Evolutionary conservation across 2,888 invertebrate species (phyloP).

Genomic region (Brachycybe producta): DNA sequence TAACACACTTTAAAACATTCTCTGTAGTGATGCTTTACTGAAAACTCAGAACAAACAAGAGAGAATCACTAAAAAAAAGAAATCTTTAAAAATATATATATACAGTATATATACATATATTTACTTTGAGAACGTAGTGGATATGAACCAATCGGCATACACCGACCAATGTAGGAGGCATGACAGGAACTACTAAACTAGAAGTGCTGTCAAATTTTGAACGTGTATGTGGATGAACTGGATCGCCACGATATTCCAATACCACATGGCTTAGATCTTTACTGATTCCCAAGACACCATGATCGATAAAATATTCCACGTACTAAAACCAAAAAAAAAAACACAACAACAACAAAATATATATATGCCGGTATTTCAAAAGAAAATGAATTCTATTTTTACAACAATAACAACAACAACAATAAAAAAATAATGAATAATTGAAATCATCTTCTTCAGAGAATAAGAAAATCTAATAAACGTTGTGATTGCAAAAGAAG

Average conservation of each 20-base stretch:
- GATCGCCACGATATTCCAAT: conserved; percentile 54
- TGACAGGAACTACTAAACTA: conserved; percentile 53
- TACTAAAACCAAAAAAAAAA: conserved; percentile 39
- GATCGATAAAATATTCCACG: conserved; percentile 61
- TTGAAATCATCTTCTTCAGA: too few relatives aligned
- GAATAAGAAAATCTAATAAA: too few relatives aligned
- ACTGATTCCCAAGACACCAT: conserved; percentile 55
- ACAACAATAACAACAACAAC: background rate
- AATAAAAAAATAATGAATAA: background rate
- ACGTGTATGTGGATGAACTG: conserved; percentile 46
- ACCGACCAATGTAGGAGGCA: conserved; percentile 59
- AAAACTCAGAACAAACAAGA: too few relatives aligned
- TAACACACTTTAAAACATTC: too few relatives aligned
- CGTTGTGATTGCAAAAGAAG: too few relatives aligned
- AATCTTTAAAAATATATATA: too few relatives aligned
- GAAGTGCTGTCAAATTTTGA: conserved; percentile 54
- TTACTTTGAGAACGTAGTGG: conserved; percentile 57
- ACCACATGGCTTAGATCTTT: conserved; percentile 55
- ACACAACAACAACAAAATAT: background rate
- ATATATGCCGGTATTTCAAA: background rate
- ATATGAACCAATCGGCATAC: conserved; percentile 57
- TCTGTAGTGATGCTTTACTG: too few relatives aligned
- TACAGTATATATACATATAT: too few relatives aligned
- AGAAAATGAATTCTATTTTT: background rate
- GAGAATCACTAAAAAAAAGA: too few relatives aligned